Evolutionary conservation across 2,797 vertebrate genomes (phyloP), one percentile per base, ranked within the genome.

Genomic region (Tenualosa ilisha): DNA sequence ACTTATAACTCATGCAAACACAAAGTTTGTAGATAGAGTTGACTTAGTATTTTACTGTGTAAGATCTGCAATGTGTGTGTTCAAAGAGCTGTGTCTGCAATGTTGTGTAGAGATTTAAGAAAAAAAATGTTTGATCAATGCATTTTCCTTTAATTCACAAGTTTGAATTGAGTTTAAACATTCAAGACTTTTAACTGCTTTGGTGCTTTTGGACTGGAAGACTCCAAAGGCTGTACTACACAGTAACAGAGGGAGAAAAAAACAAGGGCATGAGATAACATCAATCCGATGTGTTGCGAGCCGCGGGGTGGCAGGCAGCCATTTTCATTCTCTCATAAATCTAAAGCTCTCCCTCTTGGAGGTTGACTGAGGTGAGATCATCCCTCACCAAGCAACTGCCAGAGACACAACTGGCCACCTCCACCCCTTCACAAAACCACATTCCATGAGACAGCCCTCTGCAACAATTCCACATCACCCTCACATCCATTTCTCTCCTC

Each of bases 321-420:
- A 87, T 86, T 63, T 85, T 43, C 26, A 54, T 82, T 82, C 84
- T 86, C 84, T 84, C 84, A 83, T 85, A 88, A 88, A 89, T 86
- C 82, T 50, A 59, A 31, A 82, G 81, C 68, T 86, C 31, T 82
- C 46, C 7, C 46, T 51, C 59, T 61, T 68, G n/a, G 51, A 86
- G 72, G 81, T 81, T 87, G 82, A 82, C 75, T 84, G n/a, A 85
- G 85, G 81, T 88, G 53, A 88, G 49, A 81, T 88, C 82, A 86
- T 86, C 79, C 56, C 81, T 85, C 87, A 85, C 83, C 53, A 59
- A 84, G 82, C 26, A 81, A 83, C 49, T 22, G 17, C 51, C 83
- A 75, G 59, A 87, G 65, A 86, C 84, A 87, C 85, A 86, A 85
- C 84, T 79, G 43, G 20, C 72, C 86, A 85, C 81, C 68, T 24